These are phyloP conservation scores for Talpa occidentalis DNA, from an alignment of 2,113 vertebrate species.

Conservation along the genomic window DNA sequence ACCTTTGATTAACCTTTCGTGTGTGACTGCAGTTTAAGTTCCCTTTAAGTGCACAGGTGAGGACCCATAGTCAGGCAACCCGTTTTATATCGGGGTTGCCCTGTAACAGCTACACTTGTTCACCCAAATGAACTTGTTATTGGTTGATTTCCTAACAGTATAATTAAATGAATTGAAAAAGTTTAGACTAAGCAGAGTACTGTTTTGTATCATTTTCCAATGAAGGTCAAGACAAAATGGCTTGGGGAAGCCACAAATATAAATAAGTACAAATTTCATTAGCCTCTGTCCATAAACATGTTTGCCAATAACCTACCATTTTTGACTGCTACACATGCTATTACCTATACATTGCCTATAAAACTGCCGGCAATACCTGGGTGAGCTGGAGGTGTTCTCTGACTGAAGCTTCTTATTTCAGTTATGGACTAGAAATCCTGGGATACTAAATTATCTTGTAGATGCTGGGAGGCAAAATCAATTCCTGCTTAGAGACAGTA, in stretches of 20 bases:
- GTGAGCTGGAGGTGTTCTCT: background rate
- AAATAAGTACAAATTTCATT: background rate
- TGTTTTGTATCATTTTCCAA: background rate
- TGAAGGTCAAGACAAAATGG: background rate
- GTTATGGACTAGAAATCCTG: background rate
- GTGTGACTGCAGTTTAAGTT: too few species aligned
- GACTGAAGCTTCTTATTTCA: background rate
- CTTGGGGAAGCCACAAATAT: background rate
- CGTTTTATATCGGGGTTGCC: too few species aligned
- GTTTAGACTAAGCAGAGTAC: background rate
- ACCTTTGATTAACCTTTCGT: too few species aligned
- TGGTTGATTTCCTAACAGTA: background rate
- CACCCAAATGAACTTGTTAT: background rate
- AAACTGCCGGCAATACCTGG: background rate
- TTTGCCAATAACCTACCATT: background rate
- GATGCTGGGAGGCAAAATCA: background rate
- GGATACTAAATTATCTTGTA: background rate
- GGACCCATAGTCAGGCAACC: too few species aligned
- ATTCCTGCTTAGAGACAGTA: background rate
- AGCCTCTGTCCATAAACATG: background rate
- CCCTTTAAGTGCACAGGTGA: too few species aligned
- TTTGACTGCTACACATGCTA: too few species aligned
- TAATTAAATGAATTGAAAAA: constrained; percentile 18
- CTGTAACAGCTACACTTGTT: too few species aligned
- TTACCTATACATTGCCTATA: too few species aligned